Percentiles rank a stretch among this genome's conserved stretches.
Conservation (phyloP, 2,888 invertebrate genomes). For the Agrochola circellaris region DNA sequence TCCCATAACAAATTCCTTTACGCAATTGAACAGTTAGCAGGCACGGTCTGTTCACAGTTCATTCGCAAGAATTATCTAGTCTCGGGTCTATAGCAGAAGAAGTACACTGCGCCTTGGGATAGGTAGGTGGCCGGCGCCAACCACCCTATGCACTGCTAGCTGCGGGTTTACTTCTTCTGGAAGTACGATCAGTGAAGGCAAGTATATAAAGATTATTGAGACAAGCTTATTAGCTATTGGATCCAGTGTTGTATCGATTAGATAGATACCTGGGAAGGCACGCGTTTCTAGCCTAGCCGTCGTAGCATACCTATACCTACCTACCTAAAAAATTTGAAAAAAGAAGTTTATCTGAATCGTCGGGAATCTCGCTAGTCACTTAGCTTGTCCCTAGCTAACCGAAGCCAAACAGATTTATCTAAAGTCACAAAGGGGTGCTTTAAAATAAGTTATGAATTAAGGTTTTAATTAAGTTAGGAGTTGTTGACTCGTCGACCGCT, state of each 20-base stretch:
- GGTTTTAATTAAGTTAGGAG: no score
- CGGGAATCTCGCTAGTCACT: neutral
- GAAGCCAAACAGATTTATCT: neutral
- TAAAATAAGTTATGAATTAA: neutral
- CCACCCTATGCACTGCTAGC: neutral
- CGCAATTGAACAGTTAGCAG: neutral
- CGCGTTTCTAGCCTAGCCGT: neutral
- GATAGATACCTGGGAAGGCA: neutral
- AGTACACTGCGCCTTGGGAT: neutral
- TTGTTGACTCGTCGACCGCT: neutral
- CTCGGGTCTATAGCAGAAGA: neutral
- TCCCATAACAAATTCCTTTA: conserved; percentile 20
- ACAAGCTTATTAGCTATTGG: neutral
- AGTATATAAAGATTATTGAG: neutral
- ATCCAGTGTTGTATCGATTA: neutral
- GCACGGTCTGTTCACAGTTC: neutral
- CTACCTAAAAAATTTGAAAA: neutral
- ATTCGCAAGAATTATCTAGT: neutral
- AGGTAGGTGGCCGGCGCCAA: neutral
- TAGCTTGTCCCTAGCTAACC: neutral
- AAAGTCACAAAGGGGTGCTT: neutral
- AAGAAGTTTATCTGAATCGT: neutral
- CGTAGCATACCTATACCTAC: neutral
- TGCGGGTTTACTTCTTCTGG: neutral
- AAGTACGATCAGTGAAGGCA: neutral